phyloP scores from a whole-genome alignment of 2,888 invertebrate genomes.

The Oscheius myriophilus region DNA sequence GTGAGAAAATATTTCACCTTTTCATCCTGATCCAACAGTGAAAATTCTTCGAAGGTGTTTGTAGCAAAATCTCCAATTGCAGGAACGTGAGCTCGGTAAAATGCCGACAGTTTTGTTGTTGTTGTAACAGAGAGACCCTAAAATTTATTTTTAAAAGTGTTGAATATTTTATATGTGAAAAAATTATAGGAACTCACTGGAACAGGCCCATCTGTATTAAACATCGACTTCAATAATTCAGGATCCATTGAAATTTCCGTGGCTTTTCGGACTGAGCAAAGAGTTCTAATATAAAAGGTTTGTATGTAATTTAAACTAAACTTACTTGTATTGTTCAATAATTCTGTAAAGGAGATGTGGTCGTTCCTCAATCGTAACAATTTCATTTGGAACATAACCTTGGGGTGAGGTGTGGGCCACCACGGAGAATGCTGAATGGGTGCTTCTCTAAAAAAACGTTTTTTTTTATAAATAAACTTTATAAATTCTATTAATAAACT shows the following conservation, averaged over 20 bases:
- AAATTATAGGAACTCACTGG: conserved; percentile 19
- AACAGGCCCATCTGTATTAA: conserved; percentile 25
- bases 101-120: conserved; percentile 14
- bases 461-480: too few relatives aligned
- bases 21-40: conserved; percentile 33
- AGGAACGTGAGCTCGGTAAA: conserved; percentile 29
- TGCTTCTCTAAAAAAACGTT: conserved; percentile 4
- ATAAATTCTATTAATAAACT: too few relatives aligned
- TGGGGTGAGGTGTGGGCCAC: conserved; percentile 13
- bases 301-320: not conserved
- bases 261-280: conserved; percentile 39
- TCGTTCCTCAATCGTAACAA: not conserved
- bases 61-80: conserved; percentile 35
- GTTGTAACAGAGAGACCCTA: conserved; percentile 20
- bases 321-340: conserved; percentile 26
- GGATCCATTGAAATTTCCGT: conserved; percentile 39
- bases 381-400: not conserved
- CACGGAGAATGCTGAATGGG: conserved; percentile 10
- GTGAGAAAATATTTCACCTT: conserved; percentile 27
- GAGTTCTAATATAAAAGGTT: conserved; percentile 18
- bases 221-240: conserved; percentile 32
- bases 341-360: conserved; percentile 21
- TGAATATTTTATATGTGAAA: not conserved
- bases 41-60: conserved; percentile 34
- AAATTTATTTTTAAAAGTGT: conserved; percentile 6